Base-by-base conservation (phyloP, 2,888 invertebrate genomes). In the Eupelmus urozonus region DNA sequence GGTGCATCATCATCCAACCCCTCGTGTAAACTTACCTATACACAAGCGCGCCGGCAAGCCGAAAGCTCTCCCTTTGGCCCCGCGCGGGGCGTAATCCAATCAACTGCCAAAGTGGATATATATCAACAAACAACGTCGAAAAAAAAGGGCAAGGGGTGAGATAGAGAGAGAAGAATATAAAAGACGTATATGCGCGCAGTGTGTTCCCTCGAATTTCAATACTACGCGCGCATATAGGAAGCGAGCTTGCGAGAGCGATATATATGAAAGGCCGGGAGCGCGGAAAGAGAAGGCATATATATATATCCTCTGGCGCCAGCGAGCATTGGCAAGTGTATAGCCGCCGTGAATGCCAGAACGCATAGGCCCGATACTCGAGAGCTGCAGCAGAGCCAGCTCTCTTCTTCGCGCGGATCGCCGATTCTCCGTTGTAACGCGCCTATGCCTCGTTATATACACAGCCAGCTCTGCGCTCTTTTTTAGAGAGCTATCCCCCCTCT, bases 71-170 rank as follows among this genome's bases (percentile, higher is more conserved):
- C 20, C 20, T 20, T 20, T 2, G 20, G 2, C 20, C 23, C 34
- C 34, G 7, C 80, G n/a, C n/a, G n/a, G n/a, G 81, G 82, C 83
- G 84, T 85, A 87, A 88, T 88, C 85, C 87, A 88, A 88, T 88
- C 88, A 88, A 88, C 87, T 84, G 85, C 85, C 86, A 85, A 88
- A 88, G 87, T 87, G 87, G 84, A 85, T 85, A 83, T 84, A 84
- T 34, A 34, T 34, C 34, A 34, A 34, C 3, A 34, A 34, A 34
- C 9, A 34, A 34, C 45, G 16, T 9, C 45, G 13, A 45, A 45
- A 45, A 45, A 45, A 84, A 16, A 13, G 13, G 13, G 9, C 3
- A 34, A 34, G 85, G 85, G 84, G 84, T 85, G n/a, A n/a, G n/a
- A n/a, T n/a, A 85, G 85, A 85, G 81, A 81, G 84, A 83, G 81